Conservation (phyloP, 2,797 vertebrate genomes). For the Vespertilio murinus region DNA sequence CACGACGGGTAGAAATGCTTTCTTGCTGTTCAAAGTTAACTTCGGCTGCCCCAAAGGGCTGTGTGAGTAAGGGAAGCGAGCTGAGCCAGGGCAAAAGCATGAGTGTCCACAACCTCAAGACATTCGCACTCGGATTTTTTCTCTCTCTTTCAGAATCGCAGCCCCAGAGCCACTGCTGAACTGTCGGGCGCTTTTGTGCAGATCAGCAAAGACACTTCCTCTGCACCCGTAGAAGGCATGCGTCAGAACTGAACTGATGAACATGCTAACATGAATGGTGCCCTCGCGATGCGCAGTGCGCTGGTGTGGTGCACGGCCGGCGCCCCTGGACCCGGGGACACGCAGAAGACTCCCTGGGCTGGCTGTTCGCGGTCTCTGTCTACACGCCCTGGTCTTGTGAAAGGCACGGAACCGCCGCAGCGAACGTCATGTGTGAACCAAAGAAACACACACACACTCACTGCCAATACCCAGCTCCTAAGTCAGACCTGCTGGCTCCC, state of each 20-base stretch:
- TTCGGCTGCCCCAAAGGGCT: background rate
- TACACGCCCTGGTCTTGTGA: background rate
- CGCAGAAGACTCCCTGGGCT: background rate
- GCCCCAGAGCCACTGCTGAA: background rate
- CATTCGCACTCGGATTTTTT: background rate
- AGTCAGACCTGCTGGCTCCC: background rate
- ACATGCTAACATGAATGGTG: background rate
- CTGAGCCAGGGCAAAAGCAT: background rate
- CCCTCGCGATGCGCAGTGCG: fast-evolving
- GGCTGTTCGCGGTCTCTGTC: background rate
- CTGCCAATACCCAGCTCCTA: background rate
- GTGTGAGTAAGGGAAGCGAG: fast-evolving
- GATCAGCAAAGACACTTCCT: background rate
- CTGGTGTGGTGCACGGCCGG: too few relatives aligned
- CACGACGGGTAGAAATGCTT: fast-evolving
- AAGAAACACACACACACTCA: background rate
- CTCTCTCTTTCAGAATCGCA: background rate
- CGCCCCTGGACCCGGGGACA: background rate
- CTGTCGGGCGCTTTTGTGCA: background rate
- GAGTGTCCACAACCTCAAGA: background rate
- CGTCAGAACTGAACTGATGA: background rate
- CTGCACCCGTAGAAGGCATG: background rate
- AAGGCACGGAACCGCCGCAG: background rate
- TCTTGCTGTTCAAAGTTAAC: background rate
- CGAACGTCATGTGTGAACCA: background rate